These are phyloP conservation scores for Slavum lentiscoides DNA, from an alignment of 2,888 invertebrate species.

Conservation along the genomic window DNA sequence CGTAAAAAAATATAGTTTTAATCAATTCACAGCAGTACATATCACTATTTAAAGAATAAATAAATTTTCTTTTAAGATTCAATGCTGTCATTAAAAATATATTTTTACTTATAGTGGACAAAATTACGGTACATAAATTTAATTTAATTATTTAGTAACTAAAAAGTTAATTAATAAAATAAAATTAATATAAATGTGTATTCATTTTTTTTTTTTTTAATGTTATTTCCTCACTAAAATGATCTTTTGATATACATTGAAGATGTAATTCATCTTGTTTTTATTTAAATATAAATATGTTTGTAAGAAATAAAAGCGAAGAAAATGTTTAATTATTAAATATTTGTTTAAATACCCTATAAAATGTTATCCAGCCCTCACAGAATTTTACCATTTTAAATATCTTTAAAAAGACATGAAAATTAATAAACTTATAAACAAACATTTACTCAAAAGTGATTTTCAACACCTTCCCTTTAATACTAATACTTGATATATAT, in stretches of 20 bases:
- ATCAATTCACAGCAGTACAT: conserved; percentile 12
- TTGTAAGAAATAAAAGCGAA: not conserved
- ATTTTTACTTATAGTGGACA: not conserved
- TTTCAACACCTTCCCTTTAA: not conserved
- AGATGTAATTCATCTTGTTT: not conserved
- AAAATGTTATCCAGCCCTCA: not conserved
- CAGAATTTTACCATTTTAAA: not conserved
- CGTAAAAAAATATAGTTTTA: conserved; percentile 36
- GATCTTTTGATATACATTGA: not conserved
- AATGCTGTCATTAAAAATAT: not conserved
- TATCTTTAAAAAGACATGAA: not conserved
- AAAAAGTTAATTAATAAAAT: not conserved
- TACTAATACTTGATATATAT: not conserved
- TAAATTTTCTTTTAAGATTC: not conserved
- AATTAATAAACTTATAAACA: conserved; percentile 1
- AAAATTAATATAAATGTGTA: not conserved
- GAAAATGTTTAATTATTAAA: not conserved
- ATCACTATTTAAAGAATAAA: conserved; percentile 18
- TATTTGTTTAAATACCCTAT: not conserved
- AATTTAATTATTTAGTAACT: not conserved
- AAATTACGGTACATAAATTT: not conserved
- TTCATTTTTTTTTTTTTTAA: too few relatives aligned
- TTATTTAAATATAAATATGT: conserved; percentile 4
- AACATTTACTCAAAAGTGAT: not conserved
- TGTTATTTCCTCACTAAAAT: not conserved